Conservation (phyloP, 92 coral and sea anemone species). For the Phenganax marumi region DNA sequence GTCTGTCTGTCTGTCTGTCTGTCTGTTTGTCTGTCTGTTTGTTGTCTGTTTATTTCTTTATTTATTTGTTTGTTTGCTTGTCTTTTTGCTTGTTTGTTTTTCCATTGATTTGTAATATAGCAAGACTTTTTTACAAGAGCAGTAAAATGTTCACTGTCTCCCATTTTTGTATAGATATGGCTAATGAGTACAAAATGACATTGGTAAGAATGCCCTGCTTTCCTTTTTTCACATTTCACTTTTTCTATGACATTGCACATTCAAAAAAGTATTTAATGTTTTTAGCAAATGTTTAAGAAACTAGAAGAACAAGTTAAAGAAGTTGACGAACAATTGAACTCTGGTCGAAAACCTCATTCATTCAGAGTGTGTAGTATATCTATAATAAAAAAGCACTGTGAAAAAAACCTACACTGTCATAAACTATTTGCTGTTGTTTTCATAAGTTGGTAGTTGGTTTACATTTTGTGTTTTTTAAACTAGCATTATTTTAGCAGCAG, state of each 20-base stretch:
- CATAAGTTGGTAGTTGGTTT: background rate
- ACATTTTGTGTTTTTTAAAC: background rate
- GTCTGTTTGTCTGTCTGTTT: background rate
- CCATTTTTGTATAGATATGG: slow-evolving; percentile 63
- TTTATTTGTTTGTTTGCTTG: background rate
- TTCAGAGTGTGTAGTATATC: slow-evolving; percentile 9
- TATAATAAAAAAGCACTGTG: background rate
- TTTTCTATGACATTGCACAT: background rate
- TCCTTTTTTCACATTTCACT: background rate
- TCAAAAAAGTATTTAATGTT: background rate
- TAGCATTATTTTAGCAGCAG: slow-evolving; percentile 9
- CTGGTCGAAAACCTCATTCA: slow-evolving; percentile 45
- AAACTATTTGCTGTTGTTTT: background rate
- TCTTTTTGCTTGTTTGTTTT: background rate
- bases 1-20: background rate
- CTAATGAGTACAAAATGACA: slow-evolving; percentile 80
- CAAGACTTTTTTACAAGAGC: background rate
- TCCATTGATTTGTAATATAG: background rate
- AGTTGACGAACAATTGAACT: slow-evolving; percentile 82
- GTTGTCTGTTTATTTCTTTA: background rate
- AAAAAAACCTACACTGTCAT: background rate
- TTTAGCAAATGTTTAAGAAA: slow-evolving; percentile 90
- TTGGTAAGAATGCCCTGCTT: slow-evolving; percentile 61
- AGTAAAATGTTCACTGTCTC: background rate
- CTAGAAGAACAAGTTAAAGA: slow-evolving; percentile 92